These are phyloP conservation scores for Sorex araneus DNA, from an alignment of 2,113 vertebrate genomes.

Conservation along the genomic window DNA sequence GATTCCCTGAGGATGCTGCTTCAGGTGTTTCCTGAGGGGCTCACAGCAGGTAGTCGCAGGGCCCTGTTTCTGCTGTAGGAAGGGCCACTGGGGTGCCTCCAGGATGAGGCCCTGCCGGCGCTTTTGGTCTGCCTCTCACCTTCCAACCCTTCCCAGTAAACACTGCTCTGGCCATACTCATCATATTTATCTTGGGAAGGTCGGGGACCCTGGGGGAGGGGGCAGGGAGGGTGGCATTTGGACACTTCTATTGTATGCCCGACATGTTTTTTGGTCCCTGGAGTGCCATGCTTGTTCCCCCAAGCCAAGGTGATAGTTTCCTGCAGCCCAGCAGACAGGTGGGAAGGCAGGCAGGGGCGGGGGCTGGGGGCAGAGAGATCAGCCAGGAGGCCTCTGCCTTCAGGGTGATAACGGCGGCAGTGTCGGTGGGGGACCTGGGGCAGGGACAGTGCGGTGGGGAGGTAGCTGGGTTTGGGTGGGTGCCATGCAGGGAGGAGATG, in stretches of 20 bases:
- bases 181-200: no score
- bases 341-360: background rate
- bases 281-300: background rate
- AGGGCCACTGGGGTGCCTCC: no score
- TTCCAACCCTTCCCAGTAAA: background rate
- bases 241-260: slow-evolving; percentile 4
- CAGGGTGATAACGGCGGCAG: background rate
- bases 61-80: background rate
- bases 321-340: background rate
- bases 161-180: background rate
- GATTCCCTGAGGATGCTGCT: background rate
- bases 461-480: background rate
- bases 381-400: background rate
- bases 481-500: background rate
- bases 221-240: background rate
- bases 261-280: background rate
- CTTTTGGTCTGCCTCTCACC: background rate
- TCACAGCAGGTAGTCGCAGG: background rate
- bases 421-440: background rate
- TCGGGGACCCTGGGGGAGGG: no score
- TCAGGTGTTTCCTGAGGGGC: background rate
- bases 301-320: background rate
- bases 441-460: background rate
- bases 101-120: background rate
- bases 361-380: no score